phyloP scores from a whole-genome alignment of 2,797 vertebrate species.

The Sebastes goodei region DNA sequence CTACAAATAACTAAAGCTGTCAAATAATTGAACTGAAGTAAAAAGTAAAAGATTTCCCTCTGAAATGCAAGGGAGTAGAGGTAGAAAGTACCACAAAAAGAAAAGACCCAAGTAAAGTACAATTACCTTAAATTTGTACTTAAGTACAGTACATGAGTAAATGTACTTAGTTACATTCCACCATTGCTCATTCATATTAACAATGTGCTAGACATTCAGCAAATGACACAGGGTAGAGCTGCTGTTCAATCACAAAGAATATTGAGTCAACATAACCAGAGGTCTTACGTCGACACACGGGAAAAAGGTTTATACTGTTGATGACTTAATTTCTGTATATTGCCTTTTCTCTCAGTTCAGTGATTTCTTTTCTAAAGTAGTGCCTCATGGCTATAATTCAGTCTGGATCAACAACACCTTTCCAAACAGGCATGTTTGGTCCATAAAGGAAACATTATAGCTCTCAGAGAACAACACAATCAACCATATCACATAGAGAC shows the following conservation, averaged over 20 bases:
- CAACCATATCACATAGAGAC: neutral
- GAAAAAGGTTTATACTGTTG: neutral
- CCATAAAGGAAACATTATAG: neutral
- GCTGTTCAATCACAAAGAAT: constrained; percentile 1
- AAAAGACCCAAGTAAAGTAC: too few species aligned
- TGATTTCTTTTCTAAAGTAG: neutral
- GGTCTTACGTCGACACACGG: neutral
- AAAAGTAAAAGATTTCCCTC: too few species aligned
- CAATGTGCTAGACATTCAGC: neutral
- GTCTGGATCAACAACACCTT: neutral
- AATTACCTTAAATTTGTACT: too few species aligned
- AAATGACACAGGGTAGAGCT: neutral
- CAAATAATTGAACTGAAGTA: too few species aligned
- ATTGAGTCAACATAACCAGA: neutral
- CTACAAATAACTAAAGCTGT: too few species aligned
- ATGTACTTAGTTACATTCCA: neutral
- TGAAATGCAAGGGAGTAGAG: too few species aligned
- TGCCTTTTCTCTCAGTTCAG: neutral
- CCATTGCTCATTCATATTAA: neutral
- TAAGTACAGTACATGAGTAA: neutral
- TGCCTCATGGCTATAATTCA: neutral
- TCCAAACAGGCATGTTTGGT: neutral
- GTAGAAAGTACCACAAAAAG: too few species aligned
- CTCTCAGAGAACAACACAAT: neutral
- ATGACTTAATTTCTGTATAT: neutral